Conservation (phyloP, 2,113 vertebrate species). For the Bos indicus region DNA sequence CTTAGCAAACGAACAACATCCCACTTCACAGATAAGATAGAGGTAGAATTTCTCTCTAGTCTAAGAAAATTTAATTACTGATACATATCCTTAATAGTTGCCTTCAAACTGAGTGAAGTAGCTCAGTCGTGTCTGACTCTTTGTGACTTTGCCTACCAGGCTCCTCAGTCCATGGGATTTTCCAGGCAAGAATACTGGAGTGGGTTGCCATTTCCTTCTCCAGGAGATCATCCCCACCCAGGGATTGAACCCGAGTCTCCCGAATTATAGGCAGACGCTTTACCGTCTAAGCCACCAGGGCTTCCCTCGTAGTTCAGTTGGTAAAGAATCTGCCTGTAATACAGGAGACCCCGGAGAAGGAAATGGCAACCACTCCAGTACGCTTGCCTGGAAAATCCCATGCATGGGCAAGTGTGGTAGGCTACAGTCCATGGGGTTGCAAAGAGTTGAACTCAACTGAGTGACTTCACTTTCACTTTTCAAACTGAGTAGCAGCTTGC, state of each 20-base stretch:
- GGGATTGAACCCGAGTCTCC: not conserved
- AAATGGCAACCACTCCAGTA: not conserved
- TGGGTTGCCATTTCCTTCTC: not conserved
- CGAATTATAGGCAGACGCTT: not conserved
- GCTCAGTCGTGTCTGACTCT: rapidly evolving
- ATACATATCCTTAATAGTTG: not conserved
- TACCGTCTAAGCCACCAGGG: not conserved
- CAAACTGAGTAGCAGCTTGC: not conserved
- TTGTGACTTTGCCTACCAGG: not conserved
- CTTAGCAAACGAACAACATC: not conserved
- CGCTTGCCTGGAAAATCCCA: not conserved
- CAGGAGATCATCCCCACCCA: not conserved
- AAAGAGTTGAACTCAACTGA: not conserved
- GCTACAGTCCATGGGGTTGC: not conserved
- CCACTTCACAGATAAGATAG: not conserved
- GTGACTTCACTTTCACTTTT: not conserved
- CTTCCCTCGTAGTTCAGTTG: not conserved
- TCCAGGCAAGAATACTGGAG: not conserved
- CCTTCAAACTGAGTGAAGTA: not conserved
- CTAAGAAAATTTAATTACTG: not conserved
- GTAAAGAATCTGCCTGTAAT: not conserved
- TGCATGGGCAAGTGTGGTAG: not conserved
- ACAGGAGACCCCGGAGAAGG: not conserved
- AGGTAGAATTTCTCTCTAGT: not conserved
- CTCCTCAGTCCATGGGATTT: not conserved